These are phyloP conservation scores for Caenorhabditis sulstoni DNA, from an alignment of 2,888 invertebrate genomes.

Conservation along the genomic window DNA sequence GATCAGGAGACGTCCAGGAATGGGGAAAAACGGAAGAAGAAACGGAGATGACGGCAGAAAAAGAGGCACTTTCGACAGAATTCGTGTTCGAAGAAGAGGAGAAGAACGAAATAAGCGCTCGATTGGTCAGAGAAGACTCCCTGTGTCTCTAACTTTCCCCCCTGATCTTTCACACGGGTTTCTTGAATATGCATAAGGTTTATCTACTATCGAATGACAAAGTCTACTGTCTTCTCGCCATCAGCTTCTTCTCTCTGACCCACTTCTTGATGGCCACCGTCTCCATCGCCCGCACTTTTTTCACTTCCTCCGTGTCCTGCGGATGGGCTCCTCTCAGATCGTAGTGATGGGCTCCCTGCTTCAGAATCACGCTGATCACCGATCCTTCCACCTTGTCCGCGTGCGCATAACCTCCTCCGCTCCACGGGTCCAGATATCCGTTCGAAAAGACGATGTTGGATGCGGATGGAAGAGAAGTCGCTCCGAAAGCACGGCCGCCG, in stretches of 20 bases:
- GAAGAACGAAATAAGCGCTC: slow-evolving; percentile 19
- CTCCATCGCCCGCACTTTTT: slow-evolving; percentile 70
- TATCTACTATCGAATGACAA: background rate
- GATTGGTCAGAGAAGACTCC: slow-evolving; percentile 35
- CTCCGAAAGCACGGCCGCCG: slow-evolving; percentile 85
- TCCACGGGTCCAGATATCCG: slow-evolving; percentile 83
- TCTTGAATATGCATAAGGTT: too few relatives aligned
- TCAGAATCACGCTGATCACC: slow-evolving; percentile 81
- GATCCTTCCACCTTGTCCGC: slow-evolving; percentile 61
- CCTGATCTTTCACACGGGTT: too few relatives aligned
- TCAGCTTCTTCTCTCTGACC: slow-evolving; percentile 64
- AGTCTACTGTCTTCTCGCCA: background rate
- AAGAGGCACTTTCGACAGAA: background rate
- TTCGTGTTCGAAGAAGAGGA: slow-evolving; percentile 15
- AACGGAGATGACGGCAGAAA: slow-evolving; percentile 12
- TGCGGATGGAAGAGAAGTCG: slow-evolving; percentile 83
- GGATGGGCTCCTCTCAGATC: slow-evolving; percentile 82
- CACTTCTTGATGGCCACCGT: slow-evolving; percentile 70
- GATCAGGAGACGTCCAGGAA: slow-evolving; percentile 66
- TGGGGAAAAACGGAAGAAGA: slow-evolving; percentile 61
- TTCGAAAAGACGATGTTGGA: slow-evolving; percentile 85
- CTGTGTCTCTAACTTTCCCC: slow-evolving; percentile 22
- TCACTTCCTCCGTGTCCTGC: slow-evolving; percentile 81
- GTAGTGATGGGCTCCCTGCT: slow-evolving; percentile 82
- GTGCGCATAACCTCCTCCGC: slow-evolving; percentile 81